Evolutionary conservation across 2,113 vertebrate species (phyloP).

Genomic region (Psittacus erithacus): DNA sequence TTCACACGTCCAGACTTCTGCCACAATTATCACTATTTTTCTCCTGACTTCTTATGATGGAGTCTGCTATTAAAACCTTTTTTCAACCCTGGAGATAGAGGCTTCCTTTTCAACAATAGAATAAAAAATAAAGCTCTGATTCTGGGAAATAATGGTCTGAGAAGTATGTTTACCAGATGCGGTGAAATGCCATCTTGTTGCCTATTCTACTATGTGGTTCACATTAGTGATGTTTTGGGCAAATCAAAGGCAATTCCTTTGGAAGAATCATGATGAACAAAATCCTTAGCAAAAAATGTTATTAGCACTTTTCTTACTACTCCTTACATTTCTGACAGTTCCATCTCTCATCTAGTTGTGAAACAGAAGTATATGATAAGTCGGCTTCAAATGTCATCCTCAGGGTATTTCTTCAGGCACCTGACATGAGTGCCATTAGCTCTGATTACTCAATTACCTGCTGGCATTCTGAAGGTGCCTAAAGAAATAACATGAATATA

Average conservation of each 20-base stretch:
- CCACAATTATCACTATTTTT: neutral
- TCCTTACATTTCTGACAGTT: neutral
- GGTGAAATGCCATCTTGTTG: neutral
- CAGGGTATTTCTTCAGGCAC: constrained; percentile 8
- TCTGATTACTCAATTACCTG: constrained; percentile 59
- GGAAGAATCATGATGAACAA: neutral
- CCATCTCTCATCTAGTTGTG: neutral
- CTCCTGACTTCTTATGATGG: neutral
- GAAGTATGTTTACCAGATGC: neutral
- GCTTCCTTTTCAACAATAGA: neutral
- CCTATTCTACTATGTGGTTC: neutral
- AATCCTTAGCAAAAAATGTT: neutral
- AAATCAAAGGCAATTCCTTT: neutral
- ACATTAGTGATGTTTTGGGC: neutral
- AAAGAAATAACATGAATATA: constrained; percentile 38
- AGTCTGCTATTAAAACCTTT: neutral
- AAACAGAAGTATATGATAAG: neutral
- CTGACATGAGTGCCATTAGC: neutral
- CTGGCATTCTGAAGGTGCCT: constrained; percentile 37
- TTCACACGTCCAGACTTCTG: neutral
- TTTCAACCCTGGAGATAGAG: neutral
- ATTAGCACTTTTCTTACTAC: neutral
- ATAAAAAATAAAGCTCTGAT: neutral
- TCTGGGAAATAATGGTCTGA: neutral
- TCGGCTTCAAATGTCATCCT: constrained; percentile 12